Conservation (phyloP, 1,140 invertebrate species). For the Drosophila guanche region DNA sequence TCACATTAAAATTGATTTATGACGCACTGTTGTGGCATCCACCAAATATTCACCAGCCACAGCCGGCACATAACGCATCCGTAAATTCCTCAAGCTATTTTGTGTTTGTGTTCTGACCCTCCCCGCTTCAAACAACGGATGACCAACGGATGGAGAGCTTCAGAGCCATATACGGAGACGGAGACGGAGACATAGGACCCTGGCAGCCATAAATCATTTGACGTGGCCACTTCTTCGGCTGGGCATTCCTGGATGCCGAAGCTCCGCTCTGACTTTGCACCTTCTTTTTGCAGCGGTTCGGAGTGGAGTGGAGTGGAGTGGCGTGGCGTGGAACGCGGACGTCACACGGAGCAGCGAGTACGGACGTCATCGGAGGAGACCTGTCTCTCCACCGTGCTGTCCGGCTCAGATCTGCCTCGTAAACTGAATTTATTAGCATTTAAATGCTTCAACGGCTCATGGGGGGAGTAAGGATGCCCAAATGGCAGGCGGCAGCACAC, state of each 20-base stretch:
- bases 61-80: conserved; percentile 32
- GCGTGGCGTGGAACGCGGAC: conserved; percentile 20
- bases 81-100: conserved; percentile 64
- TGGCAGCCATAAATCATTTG: conserved; percentile 52
- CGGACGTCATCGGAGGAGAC: conserved; percentile 62
- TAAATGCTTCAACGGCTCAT: conserved; percentile 54
- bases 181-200: not conserved
- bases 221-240: conserved; percentile 35
- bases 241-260: conserved; percentile 17
- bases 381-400: conserved; percentile 14
- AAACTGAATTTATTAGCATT: conserved; percentile 71
- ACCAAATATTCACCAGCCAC: conserved; percentile 25
- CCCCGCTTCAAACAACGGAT: conserved; percentile 48
- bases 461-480: conserved; percentile 21
- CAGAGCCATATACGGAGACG: too few relatives aligned
- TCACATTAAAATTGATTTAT: conserved; percentile 82
- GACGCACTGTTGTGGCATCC: conserved; percentile 46
- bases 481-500: conserved; percentile 1
- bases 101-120: conserved; percentile 46
- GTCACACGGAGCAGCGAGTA: conserved; percentile 42
- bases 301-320: too few relatives aligned
- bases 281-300: conserved; percentile 28
- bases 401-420: conserved; percentile 50
- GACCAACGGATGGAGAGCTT: conserved; percentile 13
- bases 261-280: conserved; percentile 49